Evolutionary conservation across 2,797 vertebrate species (phyloP), one percentile per base, ranked within the genome.

Genomic region (Apogon hyalosoma): DNA sequence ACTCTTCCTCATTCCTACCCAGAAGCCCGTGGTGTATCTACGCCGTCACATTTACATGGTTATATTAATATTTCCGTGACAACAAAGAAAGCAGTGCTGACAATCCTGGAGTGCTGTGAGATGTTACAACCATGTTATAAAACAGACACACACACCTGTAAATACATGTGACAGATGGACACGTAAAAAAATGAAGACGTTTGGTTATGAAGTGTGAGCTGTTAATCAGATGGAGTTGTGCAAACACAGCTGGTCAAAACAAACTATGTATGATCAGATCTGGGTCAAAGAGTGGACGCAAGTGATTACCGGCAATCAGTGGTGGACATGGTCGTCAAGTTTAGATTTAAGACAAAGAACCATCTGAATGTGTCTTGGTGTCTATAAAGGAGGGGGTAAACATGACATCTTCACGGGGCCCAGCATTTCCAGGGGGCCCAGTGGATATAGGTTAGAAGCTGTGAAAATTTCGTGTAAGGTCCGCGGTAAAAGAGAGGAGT

Each of bases 11-110:
- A 1, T 10, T 28, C 15, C 7, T 3, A 4, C 40, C 63, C 69
- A 77, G 67, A 36, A 70, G 33, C 11, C 39, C 11, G 1, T 28
- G 12, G 60, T 66, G 73, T 15, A 33, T 77, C 58, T 55, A 15
- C 43, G 54, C 66, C 6, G 46, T 42, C 11, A 51, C 49, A 18
- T 79, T 85, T 67, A 77, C 76, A 80, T 6, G 51, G 41, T 73
- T 28, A 10, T 41, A 72, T 91, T 88, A 90, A 89, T 79, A 49
- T 58, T 65, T 13, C 50, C 73, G 45, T 77, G 81, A 75, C 15
- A 59, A 81, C 4, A 46, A 11, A 49, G 19, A 63, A 41, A 31
- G 63, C 61, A 64, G 81, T 88, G 72, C 47, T 33, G 74, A 74
- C 56, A 54, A 54, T 79, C 79, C 69, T 55, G 75, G 38, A 77